A percentile compares a stretch with the other conserved stretches of the same genome.
Conservation (phyloP, 2,113 vertebrate genomes). For the Scomber scombrus region DNA sequence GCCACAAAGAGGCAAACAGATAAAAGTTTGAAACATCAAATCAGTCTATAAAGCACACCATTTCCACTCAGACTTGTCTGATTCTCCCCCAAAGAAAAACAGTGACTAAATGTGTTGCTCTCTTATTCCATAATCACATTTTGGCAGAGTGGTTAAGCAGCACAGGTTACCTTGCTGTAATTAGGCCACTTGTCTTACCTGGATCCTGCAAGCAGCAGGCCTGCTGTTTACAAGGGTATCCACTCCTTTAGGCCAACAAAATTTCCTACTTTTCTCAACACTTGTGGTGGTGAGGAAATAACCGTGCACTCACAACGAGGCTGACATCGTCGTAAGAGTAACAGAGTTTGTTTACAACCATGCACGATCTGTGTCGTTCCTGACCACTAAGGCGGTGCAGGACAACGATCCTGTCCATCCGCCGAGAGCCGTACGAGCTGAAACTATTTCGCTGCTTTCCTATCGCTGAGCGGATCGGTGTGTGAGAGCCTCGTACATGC, state of each 20-base stretch:
- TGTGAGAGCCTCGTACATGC: conserved; percentile 64
- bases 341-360: conserved; percentile 63
- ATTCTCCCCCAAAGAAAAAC: conserved; percentile 37
- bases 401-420: conserved; percentile 57
- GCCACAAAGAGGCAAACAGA: not conserved
- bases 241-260: conserved; percentile 42
- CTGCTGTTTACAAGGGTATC: conserved; percentile 54
- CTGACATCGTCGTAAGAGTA: conserved; percentile 35
- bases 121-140: conserved; percentile 63
- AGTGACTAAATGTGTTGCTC: conserved; percentile 26
- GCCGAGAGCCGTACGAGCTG: conserved; percentile 34
- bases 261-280: conserved; percentile 72
- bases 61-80: conserved; percentile 10
- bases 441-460: conserved; percentile 64
- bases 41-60: not conserved
- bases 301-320: conserved; percentile 23
- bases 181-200: conserved; percentile 73
- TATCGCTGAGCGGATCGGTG: conserved; percentile 65
- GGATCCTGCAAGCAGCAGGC: conserved; percentile 51
- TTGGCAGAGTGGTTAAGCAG: conserved; percentile 56
- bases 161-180: conserved; percentile 57
- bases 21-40: conserved; percentile 23
- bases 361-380: conserved; percentile 60
- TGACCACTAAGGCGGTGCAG: conserved; percentile 48
- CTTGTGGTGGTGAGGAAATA: conserved; percentile 67